Evolutionary conservation across 2,797 vertebrate species (phyloP), one percentile per base, ranked within the genome.

Genomic region (Arnoldichthys spilopterus): DNA sequence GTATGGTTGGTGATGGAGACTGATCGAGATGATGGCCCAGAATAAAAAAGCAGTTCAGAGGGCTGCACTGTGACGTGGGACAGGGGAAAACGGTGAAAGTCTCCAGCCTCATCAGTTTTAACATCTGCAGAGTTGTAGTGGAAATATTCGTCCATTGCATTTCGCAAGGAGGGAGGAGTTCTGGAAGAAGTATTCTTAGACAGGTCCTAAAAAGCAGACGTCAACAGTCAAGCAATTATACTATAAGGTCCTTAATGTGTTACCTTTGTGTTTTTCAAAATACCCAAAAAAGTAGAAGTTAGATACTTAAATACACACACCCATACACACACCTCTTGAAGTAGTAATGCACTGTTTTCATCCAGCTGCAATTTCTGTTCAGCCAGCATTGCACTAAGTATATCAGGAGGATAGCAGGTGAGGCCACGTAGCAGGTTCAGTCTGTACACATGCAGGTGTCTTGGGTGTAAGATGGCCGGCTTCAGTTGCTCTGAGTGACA

Each of bases 1-100:
- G 95, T 96, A 82, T 95, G 92, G 89, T 97, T 99, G 82, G 88
- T 95, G 79, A 99, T 85, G 73, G 92, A 88, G 63, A 99, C 90
- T 20, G 90, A 88, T 58, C 86, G 82, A 22, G 86, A 86, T 0
- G 81, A 77, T 0, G 77, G 6, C 0, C 92, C 95, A 63, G 91
- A 88, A 74, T 95, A 90, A 83, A 99, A 99, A 66, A 96, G 86
- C 13, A 97, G 87, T 63, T 96, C 92, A 0, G 43, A 82, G 0
- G 95, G 94, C 64, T 89, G 91, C 86, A 95, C 84, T 12, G 91
- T 95, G 53, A 99, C 83, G 0, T 91, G 93, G 81, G 91, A 90
- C 64, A 76, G 64, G 4, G 88, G 66, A 71, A 49, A 68, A 22
- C 61, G 56, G 59, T 49, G 81, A 22, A 47, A 18, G 32, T 56